A percentile compares a stretch with the other conserved stretches of the same genome.
These are phyloP conservation scores for Vicugna pacos DNA, from an alignment of 2,113 vertebrate genomes.

Conservation along the genomic window DNA sequence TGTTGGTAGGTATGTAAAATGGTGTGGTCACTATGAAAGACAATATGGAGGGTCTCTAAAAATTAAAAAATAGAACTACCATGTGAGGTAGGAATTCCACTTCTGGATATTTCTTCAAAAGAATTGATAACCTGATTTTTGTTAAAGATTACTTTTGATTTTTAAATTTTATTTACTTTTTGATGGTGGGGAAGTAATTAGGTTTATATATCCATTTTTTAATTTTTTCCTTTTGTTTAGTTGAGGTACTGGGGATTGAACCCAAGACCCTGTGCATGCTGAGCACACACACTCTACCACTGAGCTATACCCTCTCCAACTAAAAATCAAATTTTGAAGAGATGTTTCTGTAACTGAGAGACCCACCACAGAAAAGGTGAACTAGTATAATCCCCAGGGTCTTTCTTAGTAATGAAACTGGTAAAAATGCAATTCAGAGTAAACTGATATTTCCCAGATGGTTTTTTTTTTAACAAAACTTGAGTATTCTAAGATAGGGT, in stretches of 20 bases:
- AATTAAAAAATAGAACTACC: background rate
- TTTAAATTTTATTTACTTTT: too few species aligned
- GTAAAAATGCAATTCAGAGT: background rate
- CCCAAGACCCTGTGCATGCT: too few species aligned
- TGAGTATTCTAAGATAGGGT: background rate
- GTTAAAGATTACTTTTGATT: too few species aligned
- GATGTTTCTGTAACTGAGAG: background rate
- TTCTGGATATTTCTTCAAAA: background rate
- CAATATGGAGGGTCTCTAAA: background rate
- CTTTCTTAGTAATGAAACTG: background rate
- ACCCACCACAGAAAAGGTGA: background rate
- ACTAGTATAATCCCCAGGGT: background rate
- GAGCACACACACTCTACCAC: too few species aligned
- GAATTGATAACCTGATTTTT: background rate
- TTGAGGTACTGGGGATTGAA: too few species aligned
- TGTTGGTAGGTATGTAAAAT: background rate
- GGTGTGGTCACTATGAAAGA: background rate
- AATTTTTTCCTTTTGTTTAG: too few species aligned
- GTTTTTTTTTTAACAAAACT: slow-evolving; percentile 31
- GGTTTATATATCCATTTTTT: too few species aligned
- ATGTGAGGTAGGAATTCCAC: background rate
- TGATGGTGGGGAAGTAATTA: too few species aligned
- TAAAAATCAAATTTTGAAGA: background rate
- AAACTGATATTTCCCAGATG: background rate
- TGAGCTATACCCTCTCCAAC: too few species aligned